Percentiles rank a stretch among this genome's conserved stretches.
These are phyloP conservation scores for Lasioglossum pauxillum DNA, from an alignment of 2,888 invertebrate species.

Conservation along the genomic window DNA sequence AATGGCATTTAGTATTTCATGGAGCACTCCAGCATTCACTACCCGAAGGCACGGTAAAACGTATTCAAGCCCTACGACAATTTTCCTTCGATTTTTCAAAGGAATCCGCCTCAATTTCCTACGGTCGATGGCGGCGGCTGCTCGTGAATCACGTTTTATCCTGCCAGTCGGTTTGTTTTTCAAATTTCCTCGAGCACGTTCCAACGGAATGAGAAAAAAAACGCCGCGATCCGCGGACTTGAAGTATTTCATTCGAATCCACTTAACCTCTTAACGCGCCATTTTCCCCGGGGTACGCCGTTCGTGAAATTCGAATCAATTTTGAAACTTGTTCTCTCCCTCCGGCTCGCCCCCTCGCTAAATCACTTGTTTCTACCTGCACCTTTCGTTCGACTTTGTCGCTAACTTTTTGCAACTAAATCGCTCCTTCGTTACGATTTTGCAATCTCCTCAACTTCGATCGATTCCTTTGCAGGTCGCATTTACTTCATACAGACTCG, in stretches of 20 bases:
- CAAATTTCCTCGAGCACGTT: background rate
- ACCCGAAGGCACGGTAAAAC: conserved; percentile 19
- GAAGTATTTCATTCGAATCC: background rate
- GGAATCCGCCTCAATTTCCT: background rate
- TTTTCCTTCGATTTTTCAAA: conserved; percentile 38
- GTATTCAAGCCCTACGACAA: conserved; percentile 39
- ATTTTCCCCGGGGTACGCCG: background rate
- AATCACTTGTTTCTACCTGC: background rate
- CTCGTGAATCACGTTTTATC: conserved; percentile 6
- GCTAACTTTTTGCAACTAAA: background rate
- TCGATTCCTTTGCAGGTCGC: too few relatives aligned
- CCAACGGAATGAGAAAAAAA: background rate
- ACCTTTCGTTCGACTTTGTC: too few relatives aligned
- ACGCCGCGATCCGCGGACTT: background rate
- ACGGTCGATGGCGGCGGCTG: too few relatives aligned
- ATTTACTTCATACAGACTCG: too few relatives aligned
- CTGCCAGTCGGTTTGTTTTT: background rate
- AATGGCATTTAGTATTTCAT: conserved; percentile 59
- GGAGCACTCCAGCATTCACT: conserved; percentile 37
- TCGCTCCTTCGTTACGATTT: background rate
- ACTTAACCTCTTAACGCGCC: background rate
- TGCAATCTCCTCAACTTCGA: background rate
- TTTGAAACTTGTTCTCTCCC: background rate
- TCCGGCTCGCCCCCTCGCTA: background rate
- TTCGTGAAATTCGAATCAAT: background rate